Evolutionary conservation across 2,797 vertebrate species (phyloP).

Genomic region (Xenopus petersii): DNA sequence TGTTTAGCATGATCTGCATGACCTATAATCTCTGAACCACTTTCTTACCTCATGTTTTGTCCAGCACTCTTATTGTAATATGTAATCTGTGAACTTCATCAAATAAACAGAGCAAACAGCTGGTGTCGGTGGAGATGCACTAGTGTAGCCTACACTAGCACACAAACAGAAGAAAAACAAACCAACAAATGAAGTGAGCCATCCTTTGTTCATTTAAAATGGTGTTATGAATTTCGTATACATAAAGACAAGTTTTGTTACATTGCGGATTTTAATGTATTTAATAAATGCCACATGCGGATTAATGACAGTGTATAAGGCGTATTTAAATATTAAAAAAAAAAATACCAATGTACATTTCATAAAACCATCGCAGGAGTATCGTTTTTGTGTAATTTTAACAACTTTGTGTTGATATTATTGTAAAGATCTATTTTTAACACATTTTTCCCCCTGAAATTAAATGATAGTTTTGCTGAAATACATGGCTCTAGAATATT

Average conservation of each 20-base stretch:
- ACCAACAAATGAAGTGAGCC: constrained; percentile 89
- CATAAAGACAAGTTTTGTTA: constrained; percentile 95
- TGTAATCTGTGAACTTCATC: constrained; percentile 90
- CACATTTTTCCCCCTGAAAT: constrained; percentile 72
- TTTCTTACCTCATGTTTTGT: constrained; percentile 92
- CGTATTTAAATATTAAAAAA: constrained; percentile 70
- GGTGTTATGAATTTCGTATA: constrained; percentile 95
- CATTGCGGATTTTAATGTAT: constrained; percentile 99
- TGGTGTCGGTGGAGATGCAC: constrained; percentile 69
- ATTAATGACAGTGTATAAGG: constrained; percentile 82
- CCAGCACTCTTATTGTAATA: constrained; percentile 83
- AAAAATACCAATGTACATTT: constrained; percentile 71
- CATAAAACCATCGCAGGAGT: constrained; percentile 75
- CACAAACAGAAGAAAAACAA: constrained; percentile 66
- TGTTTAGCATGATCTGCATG: constrained; percentile 92
- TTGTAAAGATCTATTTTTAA: constrained; percentile 77
- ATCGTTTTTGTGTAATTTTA: constrained; percentile 72
- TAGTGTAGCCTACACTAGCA: constrained; percentile 83
- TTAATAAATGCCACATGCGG: constrained; percentile 99
- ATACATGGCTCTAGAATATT: constrained; percentile 60
- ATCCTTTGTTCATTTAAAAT: constrained; percentile 98
- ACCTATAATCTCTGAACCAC: constrained; percentile 90
- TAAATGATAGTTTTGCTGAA: constrained; percentile 75
- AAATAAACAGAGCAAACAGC: constrained; percentile 73
- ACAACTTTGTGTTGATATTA: constrained; percentile 63